A percentile compares a stretch with the other conserved stretches of the same genome.
Conservation (phyloP, 2,113 vertebrate genomes). For the Pithys albifrons region DNA sequence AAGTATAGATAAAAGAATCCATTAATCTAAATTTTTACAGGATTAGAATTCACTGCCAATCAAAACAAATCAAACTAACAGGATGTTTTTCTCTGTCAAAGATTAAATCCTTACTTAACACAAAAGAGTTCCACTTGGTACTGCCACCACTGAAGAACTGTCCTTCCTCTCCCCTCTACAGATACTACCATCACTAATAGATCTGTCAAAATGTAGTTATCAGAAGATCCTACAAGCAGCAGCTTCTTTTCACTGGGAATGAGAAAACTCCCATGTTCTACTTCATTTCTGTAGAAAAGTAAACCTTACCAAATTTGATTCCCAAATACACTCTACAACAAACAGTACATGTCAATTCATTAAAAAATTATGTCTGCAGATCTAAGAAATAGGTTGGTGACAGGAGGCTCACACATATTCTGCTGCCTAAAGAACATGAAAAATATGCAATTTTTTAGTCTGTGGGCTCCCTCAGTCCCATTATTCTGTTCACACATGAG, state of each 20-base stretch:
- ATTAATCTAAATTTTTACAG: slow-evolving; percentile 60
- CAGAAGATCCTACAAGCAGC: slow-evolving; percentile 2
- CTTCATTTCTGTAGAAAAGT: not conserved
- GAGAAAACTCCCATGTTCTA: not conserved
- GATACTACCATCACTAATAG: not conserved
- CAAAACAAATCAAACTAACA: slow-evolving; percentile 52
- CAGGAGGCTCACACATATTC: not conserved
- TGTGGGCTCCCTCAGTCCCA: not conserved
- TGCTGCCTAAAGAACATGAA: not conserved
- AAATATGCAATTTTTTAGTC: not conserved
- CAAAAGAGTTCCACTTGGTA: slow-evolving; percentile 32
- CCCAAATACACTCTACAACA: not conserved
- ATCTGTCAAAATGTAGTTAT: slow-evolving; percentile 31
- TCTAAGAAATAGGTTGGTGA: not conserved
- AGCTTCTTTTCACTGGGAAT: not conserved
- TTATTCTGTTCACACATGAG: not conserved
- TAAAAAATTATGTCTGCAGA: not conserved
- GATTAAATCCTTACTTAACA: slow-evolving; percentile 53
- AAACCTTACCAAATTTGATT: not conserved
- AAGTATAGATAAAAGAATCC: slow-evolving; percentile 53
- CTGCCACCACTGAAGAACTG: slow-evolving; percentile 24
- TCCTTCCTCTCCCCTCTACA: slow-evolving; percentile 24
- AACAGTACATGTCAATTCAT: rapidly evolving
- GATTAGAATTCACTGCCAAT: slow-evolving; percentile 48
- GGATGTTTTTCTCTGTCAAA: slow-evolving; percentile 43